Evolutionary conservation across 2,888 invertebrate genomes (phyloP).

Genomic region (Polydesmus complanatus): DNA sequence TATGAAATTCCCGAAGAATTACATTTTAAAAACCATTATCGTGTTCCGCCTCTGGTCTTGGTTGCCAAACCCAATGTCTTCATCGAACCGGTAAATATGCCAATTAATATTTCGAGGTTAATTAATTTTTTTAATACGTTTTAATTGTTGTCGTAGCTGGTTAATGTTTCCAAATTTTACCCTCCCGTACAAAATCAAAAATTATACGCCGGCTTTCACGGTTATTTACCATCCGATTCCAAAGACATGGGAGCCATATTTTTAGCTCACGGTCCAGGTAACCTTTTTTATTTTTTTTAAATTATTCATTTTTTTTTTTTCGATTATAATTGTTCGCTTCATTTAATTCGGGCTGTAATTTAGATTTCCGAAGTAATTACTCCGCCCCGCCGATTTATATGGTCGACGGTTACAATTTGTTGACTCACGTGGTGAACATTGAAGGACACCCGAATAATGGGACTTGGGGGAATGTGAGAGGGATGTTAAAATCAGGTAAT

Average conservation of each 20-base stretch:
- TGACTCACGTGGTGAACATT: neutral
- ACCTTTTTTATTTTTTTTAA: neutral
- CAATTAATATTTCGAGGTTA: too few relatives aligned
- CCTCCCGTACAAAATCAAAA: neutral
- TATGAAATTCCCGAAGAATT: slow-evolving; percentile 21
- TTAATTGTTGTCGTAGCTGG: neutral
- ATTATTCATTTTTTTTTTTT: neutral
- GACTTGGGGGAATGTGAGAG: slow-evolving; percentile 9
- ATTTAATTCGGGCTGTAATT: neutral
- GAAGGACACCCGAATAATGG: slow-evolving; percentile 11
- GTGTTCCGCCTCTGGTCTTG: slow-evolving; percentile 21
- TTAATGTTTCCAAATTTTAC: slow-evolving; percentile 1
- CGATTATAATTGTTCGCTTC: neutral
- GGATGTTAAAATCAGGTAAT: too few relatives aligned
- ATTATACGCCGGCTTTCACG: slow-evolving; percentile 7
- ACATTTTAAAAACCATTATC: slow-evolving; percentile 20
- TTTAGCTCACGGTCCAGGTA: slow-evolving; percentile 6
- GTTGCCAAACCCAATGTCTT: slow-evolving; percentile 21
- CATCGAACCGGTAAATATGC: slow-evolving; percentile 17
- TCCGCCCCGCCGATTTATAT: slow-evolving; percentile 7
- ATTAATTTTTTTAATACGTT: neutral
- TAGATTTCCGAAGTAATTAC: neutral
- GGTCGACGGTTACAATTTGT: slow-evolving; percentile 11
- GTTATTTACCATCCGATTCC: neutral
- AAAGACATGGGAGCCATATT: slow-evolving; percentile 9